phyloP scores from a whole-genome alignment of 2,888 invertebrate genomes.

The Pantelozetes paolii region DNA sequence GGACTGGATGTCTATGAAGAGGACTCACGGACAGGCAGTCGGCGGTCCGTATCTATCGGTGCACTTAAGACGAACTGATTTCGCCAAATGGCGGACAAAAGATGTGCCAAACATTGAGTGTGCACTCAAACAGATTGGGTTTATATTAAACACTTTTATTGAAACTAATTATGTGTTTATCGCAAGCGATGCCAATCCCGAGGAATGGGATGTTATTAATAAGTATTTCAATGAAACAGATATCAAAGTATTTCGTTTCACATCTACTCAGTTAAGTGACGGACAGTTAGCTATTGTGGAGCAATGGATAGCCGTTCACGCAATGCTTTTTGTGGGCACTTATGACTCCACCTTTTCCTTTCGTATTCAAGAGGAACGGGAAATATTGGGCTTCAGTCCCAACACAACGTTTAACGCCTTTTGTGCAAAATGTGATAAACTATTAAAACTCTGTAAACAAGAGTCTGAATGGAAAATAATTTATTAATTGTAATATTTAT shows the following conservation, averaged over 20 bases:
- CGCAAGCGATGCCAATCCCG: constrained; percentile 71
- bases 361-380: constrained; percentile 93
- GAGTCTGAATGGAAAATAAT: constrained; percentile 19
- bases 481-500: neutral
- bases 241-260: neutral
- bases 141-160: constrained; percentile 58
- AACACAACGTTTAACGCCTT: constrained; percentile 81
- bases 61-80: constrained; percentile 85
- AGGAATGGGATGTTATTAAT: constrained; percentile 11
- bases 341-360: constrained; percentile 93
- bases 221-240: neutral
- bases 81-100: constrained; percentile 66
- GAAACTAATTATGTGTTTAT: constrained; percentile 66
- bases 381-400: constrained; percentile 79
- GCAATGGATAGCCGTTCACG: constrained; percentile 88
- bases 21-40: constrained; percentile 43
- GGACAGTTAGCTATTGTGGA: constrained; percentile 89
- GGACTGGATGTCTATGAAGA: constrained; percentile 62
- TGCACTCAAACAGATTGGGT: constrained; percentile 69
- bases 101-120: constrained; percentile 73
- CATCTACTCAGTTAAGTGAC: constrained; percentile 36
- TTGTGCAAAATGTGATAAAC: constrained; percentile 62
- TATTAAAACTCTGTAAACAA: constrained; percentile 26
- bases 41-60: constrained; percentile 59
- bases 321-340: constrained; percentile 62